These are phyloP conservation scores for Cetonia aurata DNA, from an alignment of 2,888 invertebrate genomes.

Conservation along the genomic window DNA sequence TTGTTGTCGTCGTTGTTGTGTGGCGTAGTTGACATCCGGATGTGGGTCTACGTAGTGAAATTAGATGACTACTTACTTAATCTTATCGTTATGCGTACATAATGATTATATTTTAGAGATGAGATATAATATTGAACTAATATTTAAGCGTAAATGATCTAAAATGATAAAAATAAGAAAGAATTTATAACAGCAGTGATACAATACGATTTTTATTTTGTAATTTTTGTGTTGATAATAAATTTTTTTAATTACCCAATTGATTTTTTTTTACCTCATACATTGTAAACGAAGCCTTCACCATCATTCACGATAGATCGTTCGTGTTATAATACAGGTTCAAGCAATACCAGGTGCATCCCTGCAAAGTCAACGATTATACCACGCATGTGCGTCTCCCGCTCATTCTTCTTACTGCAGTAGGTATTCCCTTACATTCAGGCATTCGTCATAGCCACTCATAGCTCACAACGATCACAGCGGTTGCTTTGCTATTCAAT, in stretches of 20 bases:
- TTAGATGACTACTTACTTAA: neutral
- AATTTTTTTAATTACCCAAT: constrained; percentile 7
- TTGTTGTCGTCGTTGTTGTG: neutral
- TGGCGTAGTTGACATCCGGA: constrained; percentile 8
- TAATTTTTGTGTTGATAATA: constrained; percentile 31
- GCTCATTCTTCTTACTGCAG: too few relatives aligned
- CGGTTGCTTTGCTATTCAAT: too few relatives aligned
- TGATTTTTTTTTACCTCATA: neutral
- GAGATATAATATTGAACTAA: constrained; percentile 4
- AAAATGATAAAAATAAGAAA: neutral
- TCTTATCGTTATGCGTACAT: neutral
- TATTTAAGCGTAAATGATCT: neutral
- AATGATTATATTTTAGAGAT: neutral
- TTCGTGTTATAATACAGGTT: too few relatives aligned
- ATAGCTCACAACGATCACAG: too few relatives aligned
- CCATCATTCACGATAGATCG: too few relatives aligned
- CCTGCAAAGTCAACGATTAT: too few relatives aligned
- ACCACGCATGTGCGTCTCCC: too few relatives aligned
- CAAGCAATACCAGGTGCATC: too few relatives aligned
- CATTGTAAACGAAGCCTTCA: too few relatives aligned
- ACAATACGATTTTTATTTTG: constrained; percentile 20
- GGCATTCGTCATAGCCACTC: too few relatives aligned
- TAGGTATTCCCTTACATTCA: too few relatives aligned
- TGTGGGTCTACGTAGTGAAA: neutral
- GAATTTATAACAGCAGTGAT: neutral